Evolutionary conservation across 1,140 invertebrate species (phyloP).

Genomic region (Anagrus nilaparvatae): DNA sequence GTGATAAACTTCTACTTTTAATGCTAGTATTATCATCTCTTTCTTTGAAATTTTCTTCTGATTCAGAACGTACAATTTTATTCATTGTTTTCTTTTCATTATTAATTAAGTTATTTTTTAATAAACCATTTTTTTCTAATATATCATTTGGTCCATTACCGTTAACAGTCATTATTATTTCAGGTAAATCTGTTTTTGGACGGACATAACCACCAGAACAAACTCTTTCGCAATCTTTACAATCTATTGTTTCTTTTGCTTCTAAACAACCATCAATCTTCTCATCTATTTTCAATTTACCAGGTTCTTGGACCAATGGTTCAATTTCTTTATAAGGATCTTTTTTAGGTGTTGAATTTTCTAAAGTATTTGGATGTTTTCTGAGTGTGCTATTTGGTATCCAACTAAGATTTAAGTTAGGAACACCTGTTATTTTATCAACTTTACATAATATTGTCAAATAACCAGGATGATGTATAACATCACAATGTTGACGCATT

Average conservation of each 20-base stretch:
- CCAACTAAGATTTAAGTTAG: slow-evolving; percentile 84
- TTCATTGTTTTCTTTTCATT: slow-evolving; percentile 8
- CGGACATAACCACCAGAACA: slow-evolving; percentile 29
- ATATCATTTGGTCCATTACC: too few species aligned
- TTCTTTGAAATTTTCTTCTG: slow-evolving; percentile 11
- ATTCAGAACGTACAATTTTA: slow-evolving; percentile 3
- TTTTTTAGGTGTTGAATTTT: slow-evolving; percentile 38
- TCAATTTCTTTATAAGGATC: slow-evolving; percentile 11
- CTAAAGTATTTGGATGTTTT: slow-evolving; percentile 70
- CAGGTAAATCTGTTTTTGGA: too few species aligned
- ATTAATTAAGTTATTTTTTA: too few species aligned
- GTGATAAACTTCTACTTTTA: slow-evolving; percentile 38
- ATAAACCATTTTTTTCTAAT: too few species aligned
- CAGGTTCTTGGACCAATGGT: slow-evolving; percentile 13
- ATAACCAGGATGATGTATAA: slow-evolving; percentile 85
- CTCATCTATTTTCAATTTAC: slow-evolving; percentile 17
- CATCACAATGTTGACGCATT: slow-evolving; percentile 65
- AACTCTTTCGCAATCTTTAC: slow-evolving; percentile 36
- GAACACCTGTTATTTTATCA: slow-evolving; percentile 59
- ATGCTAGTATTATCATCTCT: slow-evolving; percentile 20
- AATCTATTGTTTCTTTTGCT: slow-evolving; percentile 34
- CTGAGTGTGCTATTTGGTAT: slow-evolving; percentile 84
- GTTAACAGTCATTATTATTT: too few species aligned
- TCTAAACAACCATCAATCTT: slow-evolving; percentile 36
- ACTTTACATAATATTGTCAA: slow-evolving; percentile 73